A percentile compares a stretch with the other conserved stretches of the same genome.
Evolutionary conservation across 1,140 invertebrate genomes (phyloP).

Genomic region (Papilio aristodemus): DNA sequence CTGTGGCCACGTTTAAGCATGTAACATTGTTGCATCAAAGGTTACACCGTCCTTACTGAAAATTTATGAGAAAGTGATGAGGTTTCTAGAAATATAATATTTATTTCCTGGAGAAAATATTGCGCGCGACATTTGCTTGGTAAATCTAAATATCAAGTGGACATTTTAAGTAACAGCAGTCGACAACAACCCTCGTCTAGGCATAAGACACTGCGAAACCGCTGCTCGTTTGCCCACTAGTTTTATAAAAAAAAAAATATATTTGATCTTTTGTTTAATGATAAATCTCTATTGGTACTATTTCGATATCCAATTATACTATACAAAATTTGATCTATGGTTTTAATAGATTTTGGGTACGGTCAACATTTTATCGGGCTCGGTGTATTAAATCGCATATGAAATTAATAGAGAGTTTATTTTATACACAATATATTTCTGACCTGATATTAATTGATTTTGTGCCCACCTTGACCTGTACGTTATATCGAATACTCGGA

Average conservation of each 20-base stretch:
- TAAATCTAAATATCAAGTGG: not conserved
- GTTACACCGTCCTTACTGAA: too few species aligned
- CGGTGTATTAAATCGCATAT: not conserved
- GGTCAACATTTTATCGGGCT: not conserved
- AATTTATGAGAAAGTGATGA: too few species aligned
- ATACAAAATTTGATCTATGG: not conserved
- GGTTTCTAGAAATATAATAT: too few species aligned
- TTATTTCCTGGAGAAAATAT: not conserved
- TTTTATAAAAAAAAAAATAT: not conserved
- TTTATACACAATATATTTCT: not conserved
- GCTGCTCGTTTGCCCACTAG: not conserved
- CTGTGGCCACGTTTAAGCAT: too few species aligned
- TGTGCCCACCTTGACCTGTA: conserved; percentile 2
- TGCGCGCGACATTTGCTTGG: not conserved
- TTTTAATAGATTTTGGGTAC: not conserved
- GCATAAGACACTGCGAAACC: not conserved
- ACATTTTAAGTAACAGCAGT: not conserved
- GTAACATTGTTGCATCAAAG: too few species aligned
- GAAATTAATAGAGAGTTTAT: conserved; percentile 1
- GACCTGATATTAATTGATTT: not conserved
- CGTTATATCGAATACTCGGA: not conserved
- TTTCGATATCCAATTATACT: too few species aligned
- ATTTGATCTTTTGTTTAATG: not conserved
- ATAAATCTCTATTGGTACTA: not conserved
- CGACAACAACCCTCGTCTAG: not conserved